These are phyloP conservation scores for Sparidentex hasta DNA, from an alignment of 2,797 vertebrate species.

Conservation along the genomic window DNA sequence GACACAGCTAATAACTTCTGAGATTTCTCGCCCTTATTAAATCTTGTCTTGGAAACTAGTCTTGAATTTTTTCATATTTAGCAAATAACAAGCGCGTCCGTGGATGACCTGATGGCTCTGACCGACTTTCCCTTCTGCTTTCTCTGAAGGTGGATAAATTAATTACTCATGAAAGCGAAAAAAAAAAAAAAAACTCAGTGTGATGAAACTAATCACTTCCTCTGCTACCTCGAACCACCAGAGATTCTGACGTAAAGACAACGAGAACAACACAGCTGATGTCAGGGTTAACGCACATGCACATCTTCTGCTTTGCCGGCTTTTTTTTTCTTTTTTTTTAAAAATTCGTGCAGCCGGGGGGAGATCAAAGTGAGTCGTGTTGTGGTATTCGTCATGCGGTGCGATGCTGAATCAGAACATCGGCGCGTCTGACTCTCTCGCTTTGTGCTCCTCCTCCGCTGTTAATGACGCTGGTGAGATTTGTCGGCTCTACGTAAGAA, in stretches of 20 bases:
- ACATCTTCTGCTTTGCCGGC: background rate
- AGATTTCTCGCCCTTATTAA: background rate
- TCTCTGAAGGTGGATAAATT: background rate
- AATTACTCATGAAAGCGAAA: conserved; percentile 12
- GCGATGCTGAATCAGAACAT: conserved; percentile 29
- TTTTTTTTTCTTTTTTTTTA: too few species aligned
- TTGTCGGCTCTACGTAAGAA: background rate
- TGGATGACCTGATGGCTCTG: background rate
- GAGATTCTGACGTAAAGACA: conserved; percentile 26
- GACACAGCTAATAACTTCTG: background rate
- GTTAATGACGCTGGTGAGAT: background rate
- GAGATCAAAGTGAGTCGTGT: conserved; percentile 30
- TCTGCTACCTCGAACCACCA: background rate
- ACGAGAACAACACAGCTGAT: conserved; percentile 9
- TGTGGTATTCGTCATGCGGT: conserved; percentile 11
- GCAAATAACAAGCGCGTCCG: background rate
- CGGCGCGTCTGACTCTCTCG: conserved; percentile 22
- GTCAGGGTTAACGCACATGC: background rate
- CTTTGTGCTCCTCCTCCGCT: conserved; percentile 23
- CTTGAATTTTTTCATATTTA: background rate
- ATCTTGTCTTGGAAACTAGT: background rate
- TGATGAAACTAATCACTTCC: conserved; percentile 35
- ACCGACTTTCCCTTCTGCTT: background rate
- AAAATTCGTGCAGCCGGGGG: conserved; percentile 14
- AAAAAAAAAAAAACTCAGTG: background rate